These are phyloP conservation scores for Crenuchus spilurus DNA, from an alignment of 2,797 vertebrate species.

Conservation along the genomic window DNA sequence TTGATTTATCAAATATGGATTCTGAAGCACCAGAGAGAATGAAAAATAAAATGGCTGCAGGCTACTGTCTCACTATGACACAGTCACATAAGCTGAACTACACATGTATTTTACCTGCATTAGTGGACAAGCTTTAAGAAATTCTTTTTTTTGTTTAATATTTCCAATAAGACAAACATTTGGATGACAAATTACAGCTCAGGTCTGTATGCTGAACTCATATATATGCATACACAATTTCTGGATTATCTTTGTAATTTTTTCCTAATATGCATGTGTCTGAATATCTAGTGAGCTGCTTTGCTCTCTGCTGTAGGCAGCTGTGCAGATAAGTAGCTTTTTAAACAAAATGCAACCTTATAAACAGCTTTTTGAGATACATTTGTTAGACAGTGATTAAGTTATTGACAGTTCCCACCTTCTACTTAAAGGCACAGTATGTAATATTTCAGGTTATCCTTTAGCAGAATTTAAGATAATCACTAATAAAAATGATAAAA, in stretches of 20 bases:
- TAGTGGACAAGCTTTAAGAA: conserved; percentile 67
- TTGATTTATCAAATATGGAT: conserved; percentile 33
- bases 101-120: conserved; percentile 49
- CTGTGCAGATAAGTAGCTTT: too few species aligned
- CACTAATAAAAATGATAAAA: too few species aligned
- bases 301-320: too few species aligned
- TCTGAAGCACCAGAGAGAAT: conserved; percentile 22
- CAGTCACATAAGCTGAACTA: background rate
- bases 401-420: too few species aligned
- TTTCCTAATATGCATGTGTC: too few species aligned
- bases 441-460: too few species aligned
- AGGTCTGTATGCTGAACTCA: conserved; percentile 53
- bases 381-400: too few species aligned
- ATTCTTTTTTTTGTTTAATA: conserved; percentile 73
- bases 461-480: too few species aligned
- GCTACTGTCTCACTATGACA: conserved; percentile 6
- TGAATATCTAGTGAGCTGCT: too few species aligned
- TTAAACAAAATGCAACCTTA: too few species aligned
- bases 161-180: conserved; percentile 72
- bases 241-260: background rate
- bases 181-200: conserved; percentile 57
- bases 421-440: too few species aligned
- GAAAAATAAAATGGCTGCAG: conserved; percentile 31
- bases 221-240: conserved; percentile 45
- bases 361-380: too few species aligned